A percentile compares a stretch with the other conserved stretches of the same genome.
Evolutionary conservation across 2,797 vertebrate genomes (phyloP).

Genomic region (Luscinia megarhynchos): DNA sequence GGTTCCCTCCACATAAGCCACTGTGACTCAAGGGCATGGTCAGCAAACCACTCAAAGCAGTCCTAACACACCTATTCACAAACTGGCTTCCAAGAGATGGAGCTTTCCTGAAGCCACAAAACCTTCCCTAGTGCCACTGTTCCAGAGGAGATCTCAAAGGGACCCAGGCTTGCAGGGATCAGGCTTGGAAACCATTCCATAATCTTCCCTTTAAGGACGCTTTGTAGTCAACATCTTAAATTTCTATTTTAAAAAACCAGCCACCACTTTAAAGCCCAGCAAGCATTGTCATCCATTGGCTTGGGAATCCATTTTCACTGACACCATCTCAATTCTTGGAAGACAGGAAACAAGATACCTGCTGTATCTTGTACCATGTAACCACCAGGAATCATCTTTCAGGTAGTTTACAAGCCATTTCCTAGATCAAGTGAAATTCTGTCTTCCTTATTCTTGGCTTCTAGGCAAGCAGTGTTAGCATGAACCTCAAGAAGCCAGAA

Average conservation of each 20-base stretch:
- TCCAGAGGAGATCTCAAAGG: neutral
- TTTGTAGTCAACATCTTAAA: neutral
- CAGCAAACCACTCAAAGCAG: neutral
- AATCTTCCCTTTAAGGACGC: neutral
- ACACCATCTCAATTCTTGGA: neutral
- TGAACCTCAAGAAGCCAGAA: neutral
- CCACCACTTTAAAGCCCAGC: neutral
- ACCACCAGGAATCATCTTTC: constrained; percentile 30
- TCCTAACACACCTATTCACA: neutral
- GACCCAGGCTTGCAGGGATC: neutral
- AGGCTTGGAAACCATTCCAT: neutral
- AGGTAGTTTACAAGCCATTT: constrained; percentile 1
- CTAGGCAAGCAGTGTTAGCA: neutral
- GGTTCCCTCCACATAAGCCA: neutral
- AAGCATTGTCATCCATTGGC: neutral
- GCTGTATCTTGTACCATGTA: neutral
- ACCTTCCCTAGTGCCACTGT: neutral
- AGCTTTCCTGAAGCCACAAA: neutral
- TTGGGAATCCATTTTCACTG: neutral
- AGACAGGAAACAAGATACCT: neutral
- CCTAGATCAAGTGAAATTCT: constrained; percentile 44
- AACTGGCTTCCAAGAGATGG: neutral
- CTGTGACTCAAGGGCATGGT: neutral
- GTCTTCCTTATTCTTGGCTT: constrained; percentile 5
- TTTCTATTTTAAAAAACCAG: neutral